These are phyloP conservation scores for Montipora capricornis DNA, from an alignment of 64 coral and sea anemone genomes.

Conservation along the genomic window DNA sequence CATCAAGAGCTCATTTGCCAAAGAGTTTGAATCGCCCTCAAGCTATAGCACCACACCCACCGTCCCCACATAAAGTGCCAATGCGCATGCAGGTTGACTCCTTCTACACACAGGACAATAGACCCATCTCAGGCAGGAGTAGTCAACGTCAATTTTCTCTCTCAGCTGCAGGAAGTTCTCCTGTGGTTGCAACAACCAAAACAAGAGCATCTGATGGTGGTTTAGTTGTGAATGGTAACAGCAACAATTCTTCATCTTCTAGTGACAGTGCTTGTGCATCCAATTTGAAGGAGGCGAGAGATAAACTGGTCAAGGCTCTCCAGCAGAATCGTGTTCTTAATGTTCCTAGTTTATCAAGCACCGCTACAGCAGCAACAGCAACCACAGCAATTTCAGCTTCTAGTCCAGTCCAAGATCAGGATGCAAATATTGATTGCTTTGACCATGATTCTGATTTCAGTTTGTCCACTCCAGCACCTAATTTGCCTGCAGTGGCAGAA, in stretches of 20 bases:
- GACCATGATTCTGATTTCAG: not conserved
- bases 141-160: not conserved
- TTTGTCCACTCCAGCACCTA: not conserved
- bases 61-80: not conserved
- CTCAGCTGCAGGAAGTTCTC: not conserved
- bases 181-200: not conserved
- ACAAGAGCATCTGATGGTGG: not conserved
- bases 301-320: constrained; percentile 20
- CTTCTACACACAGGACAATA: not conserved
- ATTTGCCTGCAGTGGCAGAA: not conserved
- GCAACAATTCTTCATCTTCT: not conserved
- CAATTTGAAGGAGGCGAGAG: constrained; percentile 15
- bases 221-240: not conserved
- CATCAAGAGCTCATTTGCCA: not conserved
- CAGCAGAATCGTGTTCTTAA: constrained; percentile 4
- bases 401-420: not conserved
- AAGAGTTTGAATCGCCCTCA: not conserved
- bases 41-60: not conserved
- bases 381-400: not conserved
- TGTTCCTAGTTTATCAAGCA: not conserved
- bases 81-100: not conserved
- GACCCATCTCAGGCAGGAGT: not conserved
- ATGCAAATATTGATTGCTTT: not conserved
- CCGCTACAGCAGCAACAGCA: no score
- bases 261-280: not conserved